Conservation (phyloP, 1,140 invertebrate species). For the Saccostrea glomerata region DNA sequence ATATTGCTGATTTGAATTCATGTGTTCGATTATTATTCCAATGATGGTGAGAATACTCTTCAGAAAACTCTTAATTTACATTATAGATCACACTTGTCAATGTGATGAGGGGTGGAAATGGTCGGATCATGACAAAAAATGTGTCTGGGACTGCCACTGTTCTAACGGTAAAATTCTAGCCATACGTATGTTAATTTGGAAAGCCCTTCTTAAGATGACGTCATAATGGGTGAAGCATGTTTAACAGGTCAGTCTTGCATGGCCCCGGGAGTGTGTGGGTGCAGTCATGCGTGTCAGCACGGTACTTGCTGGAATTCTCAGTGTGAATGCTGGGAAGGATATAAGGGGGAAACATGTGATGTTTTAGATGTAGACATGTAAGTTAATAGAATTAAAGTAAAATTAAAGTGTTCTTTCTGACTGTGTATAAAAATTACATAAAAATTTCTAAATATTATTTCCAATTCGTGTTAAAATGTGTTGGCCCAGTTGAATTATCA, state of each 20-base stretch:
- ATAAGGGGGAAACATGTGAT: constrained; percentile 55
- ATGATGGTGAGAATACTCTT: too few species aligned
- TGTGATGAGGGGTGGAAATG: constrained; percentile 60
- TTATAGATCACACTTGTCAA: constrained; percentile 56
- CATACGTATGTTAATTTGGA: neutral
- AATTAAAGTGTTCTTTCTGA: too few species aligned
- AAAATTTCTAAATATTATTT: too few species aligned
- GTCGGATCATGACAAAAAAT: constrained; percentile 47
- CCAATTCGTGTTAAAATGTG: too few species aligned
- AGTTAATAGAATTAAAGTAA: neutral
- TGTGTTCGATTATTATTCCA: too few species aligned
- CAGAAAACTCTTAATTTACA: neutral
- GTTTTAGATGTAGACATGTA: constrained; percentile 52
- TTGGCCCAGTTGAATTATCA: too few species aligned
- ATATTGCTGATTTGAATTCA: too few species aligned
- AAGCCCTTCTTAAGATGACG: neutral
- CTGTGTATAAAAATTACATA: too few species aligned
- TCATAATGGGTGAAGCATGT: neutral
- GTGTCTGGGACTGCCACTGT: constrained; percentile 63
- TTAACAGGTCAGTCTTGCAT: constrained; percentile 53
- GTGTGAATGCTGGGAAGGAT: constrained; percentile 63
- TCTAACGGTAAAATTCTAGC: constrained; percentile 43
- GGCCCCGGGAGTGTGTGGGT: constrained; percentile 59
- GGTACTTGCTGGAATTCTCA: constrained; percentile 64
- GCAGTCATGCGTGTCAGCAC: constrained; percentile 50